These are phyloP conservation scores for Galbula dea DNA, from an alignment of 2,113 vertebrate species.

Conservation along the genomic window DNA sequence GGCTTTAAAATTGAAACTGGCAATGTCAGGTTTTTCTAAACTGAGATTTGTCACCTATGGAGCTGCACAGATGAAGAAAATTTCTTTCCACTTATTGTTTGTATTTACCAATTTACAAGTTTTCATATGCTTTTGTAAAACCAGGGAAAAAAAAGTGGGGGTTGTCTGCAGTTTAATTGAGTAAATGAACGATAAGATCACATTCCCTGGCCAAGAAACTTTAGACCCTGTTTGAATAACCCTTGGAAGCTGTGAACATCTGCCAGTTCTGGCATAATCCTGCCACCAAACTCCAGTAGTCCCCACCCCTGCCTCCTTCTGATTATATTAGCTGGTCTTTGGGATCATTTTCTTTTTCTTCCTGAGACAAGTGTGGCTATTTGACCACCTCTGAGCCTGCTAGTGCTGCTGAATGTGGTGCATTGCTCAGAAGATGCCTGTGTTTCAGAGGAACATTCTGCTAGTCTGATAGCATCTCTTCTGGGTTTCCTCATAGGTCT, in stretches of 20 bases:
- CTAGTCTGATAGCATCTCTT: rapidly evolving
- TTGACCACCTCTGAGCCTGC: background rate
- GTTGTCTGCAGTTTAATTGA: background rate
- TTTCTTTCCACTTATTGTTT: background rate
- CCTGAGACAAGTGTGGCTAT: background rate
- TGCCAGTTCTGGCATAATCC: background rate
- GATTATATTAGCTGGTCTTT: background rate
- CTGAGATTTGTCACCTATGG: background rate
- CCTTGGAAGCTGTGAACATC: background rate
- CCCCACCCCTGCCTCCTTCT: background rate
- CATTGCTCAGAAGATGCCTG: background rate
- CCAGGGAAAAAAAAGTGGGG: background rate
- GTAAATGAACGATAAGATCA: background rate
- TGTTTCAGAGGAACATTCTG: background rate
- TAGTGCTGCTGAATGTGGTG: background rate
- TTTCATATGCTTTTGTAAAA: background rate
- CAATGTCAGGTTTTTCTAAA: background rate
- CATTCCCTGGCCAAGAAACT: background rate
- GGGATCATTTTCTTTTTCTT: background rate
- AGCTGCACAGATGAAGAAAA: background rate
- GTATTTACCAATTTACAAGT: background rate
- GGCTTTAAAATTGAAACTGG: background rate
- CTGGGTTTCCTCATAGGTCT: background rate
- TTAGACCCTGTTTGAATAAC: background rate
- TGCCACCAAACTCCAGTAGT: background rate